Percentiles rank a stretch among this genome's conserved stretches.
Conservation (phyloP, 1,140 invertebrate genomes). For the Eupristina koningsbergeri region DNA sequence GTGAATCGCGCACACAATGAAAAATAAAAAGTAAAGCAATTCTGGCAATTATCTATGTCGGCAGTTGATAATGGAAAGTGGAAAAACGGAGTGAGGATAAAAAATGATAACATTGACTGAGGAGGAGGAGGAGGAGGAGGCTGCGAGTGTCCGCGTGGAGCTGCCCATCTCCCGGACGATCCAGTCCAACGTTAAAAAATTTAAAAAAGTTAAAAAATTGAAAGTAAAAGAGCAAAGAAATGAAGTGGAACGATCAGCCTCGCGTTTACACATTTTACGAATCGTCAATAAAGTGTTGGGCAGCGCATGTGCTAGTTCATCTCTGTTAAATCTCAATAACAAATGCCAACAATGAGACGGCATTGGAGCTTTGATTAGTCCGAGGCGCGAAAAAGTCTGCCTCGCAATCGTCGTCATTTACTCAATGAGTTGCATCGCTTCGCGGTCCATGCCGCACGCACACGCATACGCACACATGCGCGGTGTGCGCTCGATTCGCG, state of each 20-base stretch:
- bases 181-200: too few relatives aligned
- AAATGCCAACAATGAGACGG: constrained; percentile 31
- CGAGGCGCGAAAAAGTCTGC: constrained; percentile 42
- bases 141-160: too few relatives aligned
- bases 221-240: not conserved
- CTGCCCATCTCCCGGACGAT: too few relatives aligned
- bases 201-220: too few relatives aligned
- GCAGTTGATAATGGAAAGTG: too few relatives aligned
- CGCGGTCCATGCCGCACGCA: not conserved
- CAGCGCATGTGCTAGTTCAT: not conserved
- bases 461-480: not conserved
- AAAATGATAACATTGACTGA: too few relatives aligned
- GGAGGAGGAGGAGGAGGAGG: too few relatives aligned
- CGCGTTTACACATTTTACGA: not conserved
- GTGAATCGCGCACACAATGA: too few relatives aligned
- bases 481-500: too few relatives aligned
- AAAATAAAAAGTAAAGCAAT: too few relatives aligned
- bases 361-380: constrained; percentile 30
- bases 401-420: constrained; percentile 31
- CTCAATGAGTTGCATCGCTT: constrained; percentile 29
- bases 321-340: constrained; percentile 40
- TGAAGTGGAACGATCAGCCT: not conserved
- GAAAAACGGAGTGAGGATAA: too few relatives aligned
- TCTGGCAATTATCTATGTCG: too few relatives aligned
- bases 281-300: not conserved